A percentile compares a stretch with the other conserved stretches of the same genome.
Evolutionary conservation across 92 coral and sea anemone species (phyloP).

Genomic region (Muricea muricata): DNA sequence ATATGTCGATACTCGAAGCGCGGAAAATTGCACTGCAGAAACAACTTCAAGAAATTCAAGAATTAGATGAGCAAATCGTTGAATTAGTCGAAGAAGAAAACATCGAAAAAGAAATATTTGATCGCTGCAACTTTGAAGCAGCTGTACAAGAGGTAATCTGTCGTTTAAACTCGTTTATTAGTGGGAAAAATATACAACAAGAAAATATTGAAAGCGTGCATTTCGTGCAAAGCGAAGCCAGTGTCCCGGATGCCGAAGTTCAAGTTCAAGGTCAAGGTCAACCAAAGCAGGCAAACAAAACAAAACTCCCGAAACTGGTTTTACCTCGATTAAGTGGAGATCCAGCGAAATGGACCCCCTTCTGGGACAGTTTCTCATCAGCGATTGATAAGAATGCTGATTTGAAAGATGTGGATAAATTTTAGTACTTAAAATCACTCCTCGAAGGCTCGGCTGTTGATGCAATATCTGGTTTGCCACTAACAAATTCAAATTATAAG

Average conservation of each 20-base stretch:
- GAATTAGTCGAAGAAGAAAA: slow-evolving; percentile 4
- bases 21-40: not conserved
- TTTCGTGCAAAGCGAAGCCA: not conserved
- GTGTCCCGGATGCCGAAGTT: not conserved
- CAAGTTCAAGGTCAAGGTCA: not conserved
- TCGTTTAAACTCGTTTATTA: not conserved
- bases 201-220: not conserved
- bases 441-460: not conserved
- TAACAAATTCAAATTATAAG: slow-evolving; percentile 5
- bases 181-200: not conserved
- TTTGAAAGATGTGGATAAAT: slow-evolving; percentile 14
- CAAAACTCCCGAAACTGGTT: not conserved
- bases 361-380: slow-evolving; percentile 23
- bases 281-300: not conserved
- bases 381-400: slow-evolving; percentile 8
- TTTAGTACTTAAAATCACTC: not conserved
- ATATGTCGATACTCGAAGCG: slow-evolving; percentile 3
- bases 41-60: not conserved
- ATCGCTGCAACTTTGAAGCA: slow-evolving; percentile 16
- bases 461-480: not conserved
- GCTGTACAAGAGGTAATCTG: slow-evolving; percentile 12
- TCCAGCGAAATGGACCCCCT: not conserved
- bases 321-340: slow-evolving; percentile 12
- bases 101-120: slow-evolving; percentile 17
- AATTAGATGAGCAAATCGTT: not conserved